Percentiles rank a stretch among this genome's conserved stretches.
phyloP scores from a whole-genome alignment of 2,888 invertebrate species.

The Drosophila subquinaria region DNA sequence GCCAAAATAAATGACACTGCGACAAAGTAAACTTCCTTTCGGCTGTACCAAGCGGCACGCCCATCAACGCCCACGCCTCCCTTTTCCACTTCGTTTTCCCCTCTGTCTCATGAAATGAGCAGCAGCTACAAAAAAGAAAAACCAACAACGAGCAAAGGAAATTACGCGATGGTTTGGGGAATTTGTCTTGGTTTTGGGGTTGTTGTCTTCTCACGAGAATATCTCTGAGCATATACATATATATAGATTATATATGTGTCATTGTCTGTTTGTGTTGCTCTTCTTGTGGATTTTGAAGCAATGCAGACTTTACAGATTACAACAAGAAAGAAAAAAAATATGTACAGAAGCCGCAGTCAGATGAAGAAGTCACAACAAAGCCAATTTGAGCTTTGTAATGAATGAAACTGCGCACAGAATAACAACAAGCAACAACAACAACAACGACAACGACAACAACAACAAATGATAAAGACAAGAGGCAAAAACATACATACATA shows the following conservation, averaged over 20 bases:
- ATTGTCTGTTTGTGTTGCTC: slow-evolving; percentile 13
- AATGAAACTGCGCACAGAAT: slow-evolving; percentile 57
- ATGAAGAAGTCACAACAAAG: slow-evolving; percentile 67
- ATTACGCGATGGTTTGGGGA: slow-evolving; percentile 62
- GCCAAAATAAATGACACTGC: slow-evolving; percentile 78
- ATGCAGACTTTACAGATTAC: slow-evolving; percentile 77
- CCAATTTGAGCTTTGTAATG: slow-evolving; percentile 70
- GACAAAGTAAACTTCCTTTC: slow-evolving; percentile 74
- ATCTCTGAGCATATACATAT: neutral
- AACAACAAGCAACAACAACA: slow-evolving; percentile 4
- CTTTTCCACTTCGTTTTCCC: neutral
- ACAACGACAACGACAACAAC: neutral
- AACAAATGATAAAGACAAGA: slow-evolving; percentile 22
- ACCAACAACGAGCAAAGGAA: slow-evolving; percentile 47
- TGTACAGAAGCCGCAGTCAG: slow-evolving; percentile 30
- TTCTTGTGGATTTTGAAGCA: slow-evolving; percentile 67
- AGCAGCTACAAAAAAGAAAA: slow-evolving; percentile 5
- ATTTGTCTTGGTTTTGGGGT: slow-evolving; percentile 45
- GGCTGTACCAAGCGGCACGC: slow-evolving; percentile 28
- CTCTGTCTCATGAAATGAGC: slow-evolving; percentile 18
- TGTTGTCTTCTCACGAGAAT: slow-evolving; percentile 31
- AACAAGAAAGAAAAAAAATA: slow-evolving; percentile 36
- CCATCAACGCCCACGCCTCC: slow-evolving; percentile 30
- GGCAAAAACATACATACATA: neutral
- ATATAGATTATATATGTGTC: neutral